Evolutionary conservation across 1,140 invertebrate species (phyloP), one percentile per base, ranked within the genome.

Genomic region (Tribolium castaneum): DNA sequence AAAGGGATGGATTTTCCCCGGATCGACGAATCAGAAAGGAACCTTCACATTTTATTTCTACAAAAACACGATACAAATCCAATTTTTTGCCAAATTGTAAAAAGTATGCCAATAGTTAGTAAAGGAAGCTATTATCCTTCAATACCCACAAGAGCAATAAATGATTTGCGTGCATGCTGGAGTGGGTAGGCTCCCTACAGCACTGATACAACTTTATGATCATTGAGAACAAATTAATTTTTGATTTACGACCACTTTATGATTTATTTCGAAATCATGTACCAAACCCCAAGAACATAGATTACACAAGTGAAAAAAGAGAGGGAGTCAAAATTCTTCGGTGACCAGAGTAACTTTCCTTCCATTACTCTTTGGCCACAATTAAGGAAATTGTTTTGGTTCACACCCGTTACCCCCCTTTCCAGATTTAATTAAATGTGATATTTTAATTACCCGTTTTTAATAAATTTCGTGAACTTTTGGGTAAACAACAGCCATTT

Each of bases 321-420:
- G 25, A 1, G 25, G 25, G 25, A 30, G 5, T 3, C 3, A 19
- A 19, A 19, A 19, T 19, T 19, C 25, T 30, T 30, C 25, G 6
- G 4, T 30, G 25, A 6, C 6, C 25, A 30, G 25, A 30, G 25
- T 30, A 19, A 19, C 6, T 30, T 30, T 30, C 25, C 25, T 30
- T 30, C 25, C 25, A 30, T 30, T 19, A n/a, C 19, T 59, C 25
- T 59, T 59, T 6, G n/a, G 54, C 14, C 54, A 19, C 19, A 59
- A 59, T 59, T 59, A 59, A 59, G 6, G 54, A 30, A 59, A 59
- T 59, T 14, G 19, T 25, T n/a, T 22, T 22, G n/a, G 54, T 59
- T 59, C 54, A 59, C 19, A 25, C 54, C 30, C 22, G 19, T 59
- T 25, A 54, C 52, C 14, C 9, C 1, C 19, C n/a, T 6, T 54